Percentiles rank a stretch among this genome's conserved stretches.
These are phyloP conservation scores for Sisor rabdophorus DNA, from an alignment of 2,113 vertebrate species.

Conservation along the genomic window DNA sequence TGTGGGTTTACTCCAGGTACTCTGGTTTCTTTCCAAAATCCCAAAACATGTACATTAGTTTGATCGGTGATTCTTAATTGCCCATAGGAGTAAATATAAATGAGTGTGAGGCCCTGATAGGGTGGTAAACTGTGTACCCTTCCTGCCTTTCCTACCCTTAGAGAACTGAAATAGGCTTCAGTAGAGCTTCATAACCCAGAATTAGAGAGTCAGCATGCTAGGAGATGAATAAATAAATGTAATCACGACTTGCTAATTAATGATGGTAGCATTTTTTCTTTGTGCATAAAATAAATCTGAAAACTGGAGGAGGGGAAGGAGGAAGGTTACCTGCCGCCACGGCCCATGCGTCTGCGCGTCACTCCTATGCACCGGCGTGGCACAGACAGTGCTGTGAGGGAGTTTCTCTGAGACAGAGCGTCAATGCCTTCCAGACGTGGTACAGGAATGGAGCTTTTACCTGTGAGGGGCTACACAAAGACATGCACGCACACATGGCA, in stretches of 20 bases:
- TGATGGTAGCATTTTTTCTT: background rate
- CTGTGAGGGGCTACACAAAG: conserved; percentile 72
- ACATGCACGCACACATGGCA: background rate
- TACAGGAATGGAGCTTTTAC: conserved; percentile 67
- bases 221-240: too few species aligned
- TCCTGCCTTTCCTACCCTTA: too few species aligned
- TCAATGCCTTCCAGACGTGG: conserved; percentile 72
- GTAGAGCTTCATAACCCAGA: too few species aligned
- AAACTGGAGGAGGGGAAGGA: background rate
- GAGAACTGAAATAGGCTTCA: too few species aligned
- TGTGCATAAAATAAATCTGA: background rate
- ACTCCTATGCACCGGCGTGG: conserved; percentile 82
- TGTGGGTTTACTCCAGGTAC: too few species aligned
- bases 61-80: too few species aligned
- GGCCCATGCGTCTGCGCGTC: conserved; percentile 80
- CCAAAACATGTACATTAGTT: too few species aligned
- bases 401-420: conserved; percentile 77
- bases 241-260: background rate
- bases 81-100: too few species aligned
- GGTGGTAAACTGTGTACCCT: too few species aligned
- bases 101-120: too few species aligned
- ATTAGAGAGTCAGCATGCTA: too few species aligned
- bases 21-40: too few species aligned
- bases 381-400: conserved; percentile 82
- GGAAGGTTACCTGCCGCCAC: conserved; percentile 81